A percentile compares a stretch with the other conserved stretches of the same genome.
Conservation (phyloP, 2,888 invertebrate species). For the Lacanobia wlatinum region DNA sequence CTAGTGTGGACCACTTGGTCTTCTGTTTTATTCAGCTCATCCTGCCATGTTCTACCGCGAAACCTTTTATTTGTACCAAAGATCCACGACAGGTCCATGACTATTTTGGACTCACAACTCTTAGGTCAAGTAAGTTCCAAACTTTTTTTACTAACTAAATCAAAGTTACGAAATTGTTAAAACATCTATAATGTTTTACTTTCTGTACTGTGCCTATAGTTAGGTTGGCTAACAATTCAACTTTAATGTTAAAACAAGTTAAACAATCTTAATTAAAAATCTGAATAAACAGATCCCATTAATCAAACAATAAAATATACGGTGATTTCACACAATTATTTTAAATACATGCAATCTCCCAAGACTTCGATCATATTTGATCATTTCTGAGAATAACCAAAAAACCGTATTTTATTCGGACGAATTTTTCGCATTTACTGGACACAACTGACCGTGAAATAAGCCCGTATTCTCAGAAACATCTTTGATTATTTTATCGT, state of each 20-base stretch:
- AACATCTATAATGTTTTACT: too few relatives aligned
- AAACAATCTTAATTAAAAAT: conserved; percentile 19
- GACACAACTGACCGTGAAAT: conserved; percentile 85
- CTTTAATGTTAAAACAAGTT: neutral
- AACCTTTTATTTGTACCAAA: too few relatives aligned
- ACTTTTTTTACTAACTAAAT: too few relatives aligned
- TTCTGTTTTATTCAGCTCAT: too few relatives aligned
- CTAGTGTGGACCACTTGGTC: too few relatives aligned
- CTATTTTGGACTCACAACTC: too few relatives aligned
- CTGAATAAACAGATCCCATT: conserved; percentile 29
- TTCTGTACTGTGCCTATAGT: too few relatives aligned
- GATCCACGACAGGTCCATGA: too few relatives aligned
- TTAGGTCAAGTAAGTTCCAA: too few relatives aligned
- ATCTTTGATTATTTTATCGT: conserved; percentile 72
- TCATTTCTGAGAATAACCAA: conserved; percentile 58
- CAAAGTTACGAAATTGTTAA: too few relatives aligned
- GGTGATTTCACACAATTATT: conserved; percentile 31
- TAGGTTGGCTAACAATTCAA: neutral
- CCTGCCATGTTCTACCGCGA: too few relatives aligned
- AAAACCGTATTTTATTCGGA: conserved; percentile 33
- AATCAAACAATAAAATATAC: conserved; percentile 28
- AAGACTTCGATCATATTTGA: conserved; percentile 35
- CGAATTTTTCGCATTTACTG: conserved; percentile 66
- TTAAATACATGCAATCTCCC: conserved; percentile 8
- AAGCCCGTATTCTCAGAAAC: conserved; percentile 78